Evolutionary conservation across 2,888 invertebrate genomes (phyloP), one percentile per base, ranked within the genome.

Genomic region (Heliconius cydno): DNA sequence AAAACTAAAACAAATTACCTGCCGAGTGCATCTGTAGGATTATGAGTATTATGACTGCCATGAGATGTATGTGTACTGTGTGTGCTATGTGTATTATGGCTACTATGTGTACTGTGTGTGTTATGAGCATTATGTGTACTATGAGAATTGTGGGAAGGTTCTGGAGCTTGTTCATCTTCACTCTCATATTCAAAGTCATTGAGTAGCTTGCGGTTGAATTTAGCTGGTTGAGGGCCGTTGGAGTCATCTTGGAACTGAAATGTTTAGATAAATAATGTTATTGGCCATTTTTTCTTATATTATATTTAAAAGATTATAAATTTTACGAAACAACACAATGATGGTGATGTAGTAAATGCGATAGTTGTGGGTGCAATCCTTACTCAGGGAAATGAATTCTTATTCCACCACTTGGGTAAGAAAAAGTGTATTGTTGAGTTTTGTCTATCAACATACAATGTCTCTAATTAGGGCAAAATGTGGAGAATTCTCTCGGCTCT

Each of bases 171-270:
- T n/a, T 98, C 98, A 78, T 98, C 98, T 83, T 98, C 98, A 85
- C 98, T 98, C 79, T 98, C 98, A 89, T 98, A 98, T 91, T 98
- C 98, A 91, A 98, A 98, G 92, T 98, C 94, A 25, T 95, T 95
- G 38, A 98, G 93, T 25, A 98, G 92, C 88, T 98, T 98, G 87
- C 98, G 96, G 89, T 98, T 98, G 90, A 98, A 98, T 89, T 97
- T 97, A 7, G 97, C 96, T 2, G 94, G 89, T 0, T 91, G 88
- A 1, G 84, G 85, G 22, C 91, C 87, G 0, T 92, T 90, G 0
- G 92, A 88, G 76, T 93, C 91, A 71, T 94, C 94, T 88, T 94
- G 94, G 82, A 94, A 94, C 92, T 94, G 86, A 75, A 74, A 82
- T 75, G 2, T 19, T 28, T 34, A 63, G 9, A 73, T 38, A 13